Conservation (phyloP, 2,113 vertebrate genomes). For the Macaca fascicularis region T2T-MFA8v1.1 NC_088394.1:73900001-73900500, state of each 20-base stretch:
- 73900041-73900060: neutral
- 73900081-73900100: neutral
- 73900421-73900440: neutral
- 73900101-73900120: neutral
- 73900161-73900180: neutral
- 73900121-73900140: neutral
- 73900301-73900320: neutral
- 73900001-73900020: neutral
- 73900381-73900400: rapidly evolving
- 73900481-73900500: neutral
- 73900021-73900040: neutral
- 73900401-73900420: neutral
- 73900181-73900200: too few relatives aligned
- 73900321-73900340: neutral
- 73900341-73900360: neutral
- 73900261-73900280: neutral
- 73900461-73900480: neutral
- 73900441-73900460: neutral
- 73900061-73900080: neutral
- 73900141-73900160: rapidly evolving
- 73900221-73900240: rapidly evolving
- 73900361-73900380: neutral
- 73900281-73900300: neutral
- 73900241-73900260: neutral
- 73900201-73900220: neutral